Evolutionary conservation across 35 echinoderm and acorn worm genomes (phyloP), one percentile per base, ranked within the genome.

Genomic region (Stichopus chloronotus): DNA sequence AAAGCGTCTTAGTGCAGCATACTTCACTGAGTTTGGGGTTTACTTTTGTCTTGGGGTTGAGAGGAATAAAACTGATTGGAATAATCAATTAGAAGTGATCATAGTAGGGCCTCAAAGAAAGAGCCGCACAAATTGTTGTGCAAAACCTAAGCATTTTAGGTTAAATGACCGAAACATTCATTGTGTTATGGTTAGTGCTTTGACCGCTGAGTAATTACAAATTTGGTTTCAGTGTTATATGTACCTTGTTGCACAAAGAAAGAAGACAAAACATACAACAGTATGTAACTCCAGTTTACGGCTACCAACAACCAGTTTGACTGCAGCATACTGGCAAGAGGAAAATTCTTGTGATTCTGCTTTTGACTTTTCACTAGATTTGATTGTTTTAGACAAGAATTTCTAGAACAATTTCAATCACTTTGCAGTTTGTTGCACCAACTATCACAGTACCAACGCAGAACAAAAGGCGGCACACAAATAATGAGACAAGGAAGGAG

Each of bases 371-470:
- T 76, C 72, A 8, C 24, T 76, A 76, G 72, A 76, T 76, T 20
- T 9, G 72, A 76, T 76, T 76, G 72, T 76, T 76, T 76, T 12
- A 76, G 72, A 76, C 72, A 24, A 76, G 8, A 76, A 7, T 76
- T 76, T 76, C 8, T 7, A 76, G 72, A 76, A 76, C 72, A 76
- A 12, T 76, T 76, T 76, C 72, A 76, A 76, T 76, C 72, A 76
- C 72, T 76, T 76, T 76, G 13, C 72, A 76, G 72, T 76, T 76
- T 76, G 72, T 76, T 76, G 72, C 13, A 6, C 72, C 8, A 76
- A 13, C 72, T 24, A 76, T 76, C 72, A 76, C 72, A 76, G 72
- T 76, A 76, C 72, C 72, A 76, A 4, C 72, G 12, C 72, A 8
- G 72, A 76, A 76, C 17, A 76, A 8, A 76, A 76, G 9, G 9